A percentile compares a stretch with the other conserved stretches of the same genome.
Conservation (phyloP, 2,797 vertebrate species). For the Sorex maritimensis region DNA sequence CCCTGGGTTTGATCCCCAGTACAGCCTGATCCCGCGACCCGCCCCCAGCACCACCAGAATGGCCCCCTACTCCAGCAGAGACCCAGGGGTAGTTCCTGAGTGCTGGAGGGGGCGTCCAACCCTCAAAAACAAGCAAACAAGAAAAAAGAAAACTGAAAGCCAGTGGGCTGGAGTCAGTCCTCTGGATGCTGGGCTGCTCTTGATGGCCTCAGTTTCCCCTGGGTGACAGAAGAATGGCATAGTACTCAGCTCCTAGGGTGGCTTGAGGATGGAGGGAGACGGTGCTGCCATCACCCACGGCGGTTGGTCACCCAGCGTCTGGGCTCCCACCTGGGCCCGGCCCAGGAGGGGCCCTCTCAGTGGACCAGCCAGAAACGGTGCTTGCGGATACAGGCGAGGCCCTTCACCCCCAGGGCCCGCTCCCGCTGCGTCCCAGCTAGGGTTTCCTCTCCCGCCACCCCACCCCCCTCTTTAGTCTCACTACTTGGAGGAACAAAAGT, state of each 20-base stretch:
- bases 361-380: not conserved
- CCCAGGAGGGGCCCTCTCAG: not conserved
- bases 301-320: too few relatives aligned
- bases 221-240: not conserved
- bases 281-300: too few relatives aligned
- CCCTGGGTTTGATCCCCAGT: not conserved
- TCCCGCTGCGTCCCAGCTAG: not conserved
- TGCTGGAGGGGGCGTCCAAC: too few relatives aligned
- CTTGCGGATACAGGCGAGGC: not conserved
- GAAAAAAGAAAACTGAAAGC: not conserved
- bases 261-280: not conserved
- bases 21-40: too few relatives aligned
- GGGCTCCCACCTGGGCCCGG: too few relatives aligned
- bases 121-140: too few relatives aligned
- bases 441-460: constrained; percentile 26
- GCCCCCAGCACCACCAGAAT: too few relatives aligned
- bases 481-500: constrained; percentile 72
- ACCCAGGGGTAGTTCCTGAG: too few relatives aligned
- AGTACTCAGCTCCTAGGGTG: not conserved
- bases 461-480: not conserved
- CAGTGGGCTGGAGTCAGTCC: not conserved
- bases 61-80: too few relatives aligned
- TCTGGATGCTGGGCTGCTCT: not conserved
- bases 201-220: constrained; percentile 56
- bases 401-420: not conserved